Evolutionary conservation across 2,888 invertebrate genomes (phyloP), one percentile per base, ranked within the genome.

Genomic region (Heliconius aoede): DNA sequence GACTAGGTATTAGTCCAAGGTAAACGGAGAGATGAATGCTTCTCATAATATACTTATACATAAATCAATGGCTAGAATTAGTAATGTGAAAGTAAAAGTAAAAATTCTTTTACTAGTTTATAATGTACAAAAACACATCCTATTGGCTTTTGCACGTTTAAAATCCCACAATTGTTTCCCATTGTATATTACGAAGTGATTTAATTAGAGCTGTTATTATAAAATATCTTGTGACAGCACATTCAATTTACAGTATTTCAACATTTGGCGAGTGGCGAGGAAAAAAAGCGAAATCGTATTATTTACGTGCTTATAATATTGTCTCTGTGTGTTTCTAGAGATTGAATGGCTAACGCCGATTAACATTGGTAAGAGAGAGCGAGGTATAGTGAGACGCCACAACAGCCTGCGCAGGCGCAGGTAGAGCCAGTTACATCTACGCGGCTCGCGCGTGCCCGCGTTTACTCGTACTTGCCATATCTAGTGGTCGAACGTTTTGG

Each of bases 381-480:
- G 82, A 81, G 86, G 84, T 84, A 88, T 89, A 91, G 89, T 85
- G 88, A 85, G 92, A 91, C 85, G 84, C 83, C 86, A 86, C 84
- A 81, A 86, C 84, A 90, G 88, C 88, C 90, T 90, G 79, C 87
- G 82, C 80, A 72, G 80, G 89, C 90, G 89, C 87, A 86, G 88
- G 84, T 85, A 83, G 80, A 81, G 81, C 87, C 90, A 91, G 91
- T 90, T 87, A 84, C 83, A 87, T 84, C 84, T 87, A 86, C 86
- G 90, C 90, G 89, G 87, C 83, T 86, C 89, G 89, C 88, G 91
- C 88, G 90, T 91, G 88, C 87, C 87, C 89, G 89, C 89, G 89
- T 89, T 85, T 81, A 82, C 83, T 83, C 83, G 82, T 81, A 82
- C 83, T 83, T 84, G 82, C 81, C 83, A 81, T 80, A 81, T n/a